phyloP scores from a whole-genome alignment of 2,888 invertebrate species.

The Acronicta leporina region DNA sequence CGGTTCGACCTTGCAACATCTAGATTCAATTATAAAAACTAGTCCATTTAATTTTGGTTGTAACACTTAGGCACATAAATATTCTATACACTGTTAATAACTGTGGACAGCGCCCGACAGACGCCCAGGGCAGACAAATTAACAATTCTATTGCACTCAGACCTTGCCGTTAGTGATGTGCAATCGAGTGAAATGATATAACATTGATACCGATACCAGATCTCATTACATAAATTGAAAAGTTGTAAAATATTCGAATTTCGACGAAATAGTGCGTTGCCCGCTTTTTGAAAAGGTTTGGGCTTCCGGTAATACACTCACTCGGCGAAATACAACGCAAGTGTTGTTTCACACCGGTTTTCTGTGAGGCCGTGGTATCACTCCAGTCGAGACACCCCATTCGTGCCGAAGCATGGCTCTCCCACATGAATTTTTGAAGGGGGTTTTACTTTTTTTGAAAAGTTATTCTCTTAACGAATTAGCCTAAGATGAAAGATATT shows the following conservation, averaged over 20 bases:
- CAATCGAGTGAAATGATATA: slow-evolving; percentile 3
- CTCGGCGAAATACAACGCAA: no score
- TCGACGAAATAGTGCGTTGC: no score
- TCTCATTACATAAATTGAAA: not conserved
- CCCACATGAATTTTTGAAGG: no score
- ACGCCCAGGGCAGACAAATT: slow-evolving; percentile 53
- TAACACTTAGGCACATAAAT: slow-evolving; percentile 2
- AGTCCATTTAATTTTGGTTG: not conserved
- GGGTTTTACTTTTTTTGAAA: no score
- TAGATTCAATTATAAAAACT: slow-evolving; percentile 6
- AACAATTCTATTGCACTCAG: slow-evolving; percentile 54
- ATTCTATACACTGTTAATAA: not conserved
- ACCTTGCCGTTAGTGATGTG: slow-evolving; percentile 45
- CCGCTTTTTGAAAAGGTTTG: no score
- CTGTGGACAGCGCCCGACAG: slow-evolving; percentile 41
- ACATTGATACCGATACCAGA: slow-evolving; percentile 24
- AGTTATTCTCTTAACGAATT: no score
- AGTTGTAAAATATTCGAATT: no score
- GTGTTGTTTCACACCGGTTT: no score
- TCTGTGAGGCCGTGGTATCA: no score
- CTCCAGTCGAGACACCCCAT: no score
- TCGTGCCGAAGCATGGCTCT: no score
- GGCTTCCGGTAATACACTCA: no score
- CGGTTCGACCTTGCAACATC: not conserved
- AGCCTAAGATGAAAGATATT: slow-evolving; percentile 6